A percentile compares a stretch with the other conserved stretches of the same genome.
phyloP scores from a whole-genome alignment of 2,888 invertebrate species.

The Lamellibrachia satsuma region DNA sequence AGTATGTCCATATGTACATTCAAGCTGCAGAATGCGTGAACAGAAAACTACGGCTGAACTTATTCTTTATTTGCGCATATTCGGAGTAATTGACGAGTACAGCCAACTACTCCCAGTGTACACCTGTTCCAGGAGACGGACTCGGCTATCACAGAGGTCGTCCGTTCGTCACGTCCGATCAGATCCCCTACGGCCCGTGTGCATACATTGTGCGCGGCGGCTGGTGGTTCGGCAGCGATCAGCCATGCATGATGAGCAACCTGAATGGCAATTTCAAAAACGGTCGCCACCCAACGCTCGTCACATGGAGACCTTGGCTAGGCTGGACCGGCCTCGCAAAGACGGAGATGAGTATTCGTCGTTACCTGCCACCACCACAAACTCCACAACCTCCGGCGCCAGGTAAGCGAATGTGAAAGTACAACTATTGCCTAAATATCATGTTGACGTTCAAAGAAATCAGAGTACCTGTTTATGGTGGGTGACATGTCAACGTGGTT shows the following conservation, averaged over 20 bases:
- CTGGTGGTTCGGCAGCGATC: background rate
- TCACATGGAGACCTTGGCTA: background rate
- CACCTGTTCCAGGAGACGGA: background rate
- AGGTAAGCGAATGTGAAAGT: background rate
- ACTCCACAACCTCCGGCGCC: background rate
- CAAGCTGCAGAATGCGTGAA: too few species aligned
- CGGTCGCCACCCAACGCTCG: background rate
- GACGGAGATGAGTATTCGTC: background rate
- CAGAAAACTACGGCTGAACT: too few species aligned
- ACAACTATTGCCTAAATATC: too few species aligned
- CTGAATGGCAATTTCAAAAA: background rate
- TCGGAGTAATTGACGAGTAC: background rate
- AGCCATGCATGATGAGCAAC: background rate
- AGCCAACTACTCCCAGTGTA: background rate
- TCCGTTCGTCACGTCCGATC: background rate
- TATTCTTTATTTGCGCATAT: too few species aligned
- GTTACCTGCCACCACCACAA: background rate
- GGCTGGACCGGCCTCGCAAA: background rate
- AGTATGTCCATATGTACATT: too few species aligned
- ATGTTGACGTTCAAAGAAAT: too few species aligned
- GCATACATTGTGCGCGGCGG: background rate
- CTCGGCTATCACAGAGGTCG: background rate
- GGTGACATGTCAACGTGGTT: too few species aligned
- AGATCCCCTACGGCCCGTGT: background rate
- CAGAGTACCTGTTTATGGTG: too few species aligned